A percentile compares a stretch with the other conserved stretches of the same genome.
These are phyloP conservation scores for Bradypodion pumilum DNA, from an alignment of 2,797 vertebrate genomes.

Conservation along the genomic window DNA sequence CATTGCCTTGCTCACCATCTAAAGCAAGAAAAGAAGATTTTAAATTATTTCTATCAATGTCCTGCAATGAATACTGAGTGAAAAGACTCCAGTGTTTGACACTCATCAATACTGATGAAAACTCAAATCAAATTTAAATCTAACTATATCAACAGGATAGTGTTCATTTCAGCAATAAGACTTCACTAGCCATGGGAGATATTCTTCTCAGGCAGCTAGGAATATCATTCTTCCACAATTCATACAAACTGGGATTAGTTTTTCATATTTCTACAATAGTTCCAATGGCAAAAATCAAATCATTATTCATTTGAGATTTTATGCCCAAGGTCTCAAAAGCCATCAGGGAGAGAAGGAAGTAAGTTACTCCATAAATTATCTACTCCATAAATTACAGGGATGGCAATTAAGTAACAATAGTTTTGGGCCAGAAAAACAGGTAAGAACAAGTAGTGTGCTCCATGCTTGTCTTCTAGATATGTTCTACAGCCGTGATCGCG, in stretches of 20 bases:
- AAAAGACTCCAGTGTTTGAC: background rate
- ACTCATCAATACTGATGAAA: background rate
- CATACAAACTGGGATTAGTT: background rate
- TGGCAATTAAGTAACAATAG: background rate
- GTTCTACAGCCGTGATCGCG: no score
- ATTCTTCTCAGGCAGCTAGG: background rate
- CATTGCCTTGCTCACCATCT: background rate
- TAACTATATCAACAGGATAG: background rate
- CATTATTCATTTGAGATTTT: background rate
- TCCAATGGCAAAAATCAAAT: background rate
- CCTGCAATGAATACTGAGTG: background rate
- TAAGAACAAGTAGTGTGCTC: constrained; percentile 24
- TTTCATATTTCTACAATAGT: background rate
- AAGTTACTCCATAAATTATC: background rate
- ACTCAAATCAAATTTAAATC: background rate
- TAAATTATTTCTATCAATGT: background rate
- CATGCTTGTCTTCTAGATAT: background rate
- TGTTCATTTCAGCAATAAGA: constrained; percentile 25
- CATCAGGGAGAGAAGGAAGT: background rate
- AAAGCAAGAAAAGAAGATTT: constrained; percentile 16
- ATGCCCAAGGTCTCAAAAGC: background rate
- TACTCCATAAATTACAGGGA: background rate
- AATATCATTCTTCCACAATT: background rate
- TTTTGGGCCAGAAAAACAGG: background rate
- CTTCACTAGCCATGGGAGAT: background rate